Percentiles rank a stretch among this genome's conserved stretches.
Evolutionary conservation across 1,140 invertebrate genomes (phyloP).

Genomic region (Pogonus chalceus): DNA sequence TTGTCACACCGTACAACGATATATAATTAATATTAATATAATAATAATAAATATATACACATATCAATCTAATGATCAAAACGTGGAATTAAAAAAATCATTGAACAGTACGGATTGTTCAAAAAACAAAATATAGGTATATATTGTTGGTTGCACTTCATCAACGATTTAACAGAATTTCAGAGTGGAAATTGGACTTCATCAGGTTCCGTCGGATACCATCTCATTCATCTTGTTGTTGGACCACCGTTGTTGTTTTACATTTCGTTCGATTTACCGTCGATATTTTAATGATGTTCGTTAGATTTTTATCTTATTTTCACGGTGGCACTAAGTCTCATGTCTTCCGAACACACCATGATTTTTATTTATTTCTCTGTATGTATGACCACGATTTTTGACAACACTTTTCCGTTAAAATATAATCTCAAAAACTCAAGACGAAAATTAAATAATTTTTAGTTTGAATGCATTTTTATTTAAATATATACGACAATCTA

Average conservation of each 20-base stretch:
- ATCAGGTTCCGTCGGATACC: no score
- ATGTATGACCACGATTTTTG: no score
- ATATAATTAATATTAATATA: constrained; percentile 33
- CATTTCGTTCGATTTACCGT: no score
- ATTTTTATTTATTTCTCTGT: no score
- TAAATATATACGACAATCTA: constrained; percentile 30
- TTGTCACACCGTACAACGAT: constrained; percentile 36
- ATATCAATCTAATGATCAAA: constrained; percentile 22
- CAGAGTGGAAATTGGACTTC: no score
- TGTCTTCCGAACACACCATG: no score
- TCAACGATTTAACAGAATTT: background rate
- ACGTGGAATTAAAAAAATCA: constrained; percentile 10
- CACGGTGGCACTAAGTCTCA: no score
- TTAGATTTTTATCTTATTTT: no score
- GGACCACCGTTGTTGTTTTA: no score
- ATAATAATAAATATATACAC: constrained; percentile 34
- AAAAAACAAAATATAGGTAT: constrained; percentile 3
- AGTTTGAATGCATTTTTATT: constrained; percentile 18
- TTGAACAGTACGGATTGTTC: constrained; percentile 24
- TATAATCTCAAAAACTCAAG: constrained; percentile 15
- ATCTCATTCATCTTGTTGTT: no score
- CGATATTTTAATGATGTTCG: no score
- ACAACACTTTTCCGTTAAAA: background rate
- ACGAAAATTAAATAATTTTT: constrained; percentile 8
- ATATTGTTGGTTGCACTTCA: constrained; percentile 6